phyloP scores from a whole-genome alignment of 2,113 vertebrate genomes.

The Ctenodactylus gundi region DNA sequence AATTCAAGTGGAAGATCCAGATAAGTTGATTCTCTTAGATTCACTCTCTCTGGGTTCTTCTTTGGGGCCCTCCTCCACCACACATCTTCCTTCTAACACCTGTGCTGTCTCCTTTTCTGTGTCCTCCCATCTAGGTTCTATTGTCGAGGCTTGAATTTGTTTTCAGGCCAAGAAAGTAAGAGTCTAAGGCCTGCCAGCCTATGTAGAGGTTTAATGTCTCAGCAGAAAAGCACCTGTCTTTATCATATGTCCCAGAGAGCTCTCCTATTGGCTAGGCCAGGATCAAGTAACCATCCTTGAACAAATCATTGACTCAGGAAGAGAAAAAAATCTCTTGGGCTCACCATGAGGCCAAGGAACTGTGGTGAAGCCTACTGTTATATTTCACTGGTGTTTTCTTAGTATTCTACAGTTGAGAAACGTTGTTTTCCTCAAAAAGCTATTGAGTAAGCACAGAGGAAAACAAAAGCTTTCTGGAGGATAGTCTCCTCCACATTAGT shows the following conservation, averaged over 20 bases:
- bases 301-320: background rate
- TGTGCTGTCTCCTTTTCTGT: background rate
- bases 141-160: background rate
- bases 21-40: background rate
- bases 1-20: background rate
- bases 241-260: background rate
- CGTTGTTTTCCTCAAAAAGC: background rate
- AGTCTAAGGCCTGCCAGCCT: background rate
- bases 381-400: background rate
- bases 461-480: background rate
- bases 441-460: background rate
- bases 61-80: fast-evolving
- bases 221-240: background rate
- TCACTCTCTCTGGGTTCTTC: background rate
- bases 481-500: background rate
- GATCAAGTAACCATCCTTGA: background rate
- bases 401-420: background rate
- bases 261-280: background rate
- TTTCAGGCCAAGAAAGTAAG: background rate
- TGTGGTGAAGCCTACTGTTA: background rate
- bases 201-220: background rate
- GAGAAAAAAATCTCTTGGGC: too few relatives aligned
- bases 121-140: background rate
- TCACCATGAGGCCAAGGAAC: too few relatives aligned
- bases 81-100: background rate